Base-by-base conservation (phyloP, 1,140 invertebrate genomes). In the Mya arenaria region DNA sequence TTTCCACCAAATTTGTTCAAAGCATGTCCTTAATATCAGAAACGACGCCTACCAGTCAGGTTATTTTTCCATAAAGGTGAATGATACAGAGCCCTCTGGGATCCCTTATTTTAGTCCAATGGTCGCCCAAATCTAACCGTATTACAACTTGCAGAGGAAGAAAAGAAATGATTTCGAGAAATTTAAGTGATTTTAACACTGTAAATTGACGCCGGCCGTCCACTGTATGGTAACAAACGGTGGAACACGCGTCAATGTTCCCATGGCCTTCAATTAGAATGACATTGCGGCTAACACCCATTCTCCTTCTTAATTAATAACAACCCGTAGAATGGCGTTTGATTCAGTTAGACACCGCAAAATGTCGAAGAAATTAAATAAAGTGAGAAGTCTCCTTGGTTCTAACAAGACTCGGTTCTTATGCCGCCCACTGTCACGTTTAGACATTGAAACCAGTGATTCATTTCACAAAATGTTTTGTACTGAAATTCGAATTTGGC, bases 331-430 rank as follows among this genome's bases (percentile, higher is more conserved):
- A 62, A 10, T 63, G 72, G 19, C 41, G 17, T 60, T 37, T 4
- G 72, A 19, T 62, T n/a, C 60, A 63, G 62, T 75, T 75, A 75
- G 72, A 75, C 72, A 25, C 56, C 72, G 32, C 72, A 58, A 75
- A 63, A 75, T 62, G 72, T 75, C 72, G 52, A 39, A 58, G 52
- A 58, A 75, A 75, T 75, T 75, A 62, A 75, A 75, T 75, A 75
- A 75, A 75, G 72, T 75, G 72, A 13, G 72, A 63, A 56, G 44
- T 56, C 13, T 39, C n/a, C 55, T 60, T 30, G 28, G 13, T 36
- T 75, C 72, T 75, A 75, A 75, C 72, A 75, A 75, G 72, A 75
- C 62, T 75, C 72, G 60, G 39, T 34, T 39, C 55, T 75, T 37
- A 62, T 32, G 30, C 55, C 56, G 39, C 72, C 69, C 37, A 39